These are phyloP conservation scores for Canis aureus DNA, from an alignment of 2,113 vertebrate species.

Conservation along the genomic window DNA sequence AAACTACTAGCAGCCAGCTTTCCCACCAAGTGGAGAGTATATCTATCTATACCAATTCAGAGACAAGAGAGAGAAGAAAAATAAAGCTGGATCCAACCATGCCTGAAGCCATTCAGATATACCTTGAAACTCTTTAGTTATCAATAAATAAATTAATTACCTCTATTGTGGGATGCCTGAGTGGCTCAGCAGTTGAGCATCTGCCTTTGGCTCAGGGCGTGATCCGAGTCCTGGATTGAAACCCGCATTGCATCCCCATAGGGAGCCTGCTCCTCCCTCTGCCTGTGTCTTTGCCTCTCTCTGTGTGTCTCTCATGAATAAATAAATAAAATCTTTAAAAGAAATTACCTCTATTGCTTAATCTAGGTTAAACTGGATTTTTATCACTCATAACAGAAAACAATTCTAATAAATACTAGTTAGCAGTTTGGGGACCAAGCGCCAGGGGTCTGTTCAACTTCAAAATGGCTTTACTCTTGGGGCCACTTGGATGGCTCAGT, in stretches of 20 bases:
- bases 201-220: no score
- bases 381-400: not conserved
- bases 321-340: no score
- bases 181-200: no score
- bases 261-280: no score
- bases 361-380: slow-evolving; percentile 28
- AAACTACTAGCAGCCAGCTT: not conserved
- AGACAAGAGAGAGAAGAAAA: not conserved
- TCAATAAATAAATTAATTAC: not conserved
- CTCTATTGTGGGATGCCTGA: no score
- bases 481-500: not conserved
- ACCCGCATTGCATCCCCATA: no score
- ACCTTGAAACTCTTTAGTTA: not conserved
- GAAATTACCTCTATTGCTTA: not conserved
- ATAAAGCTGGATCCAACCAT: not conserved
- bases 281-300: no score
- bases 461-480: not conserved
- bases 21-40: not conserved
- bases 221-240: no score
- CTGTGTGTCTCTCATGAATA: no score
- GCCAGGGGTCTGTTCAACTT: not conserved
- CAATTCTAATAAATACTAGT: not conserved
- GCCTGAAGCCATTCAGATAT: not conserved
- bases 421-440: not conserved
- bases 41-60: not conserved